A percentile compares a stretch with the other conserved stretches of the same genome.
These are phyloP conservation scores for Eudyptes chrysolophus DNA, from an alignment of 2,113 vertebrate genomes.

Conservation along the genomic window DNA sequence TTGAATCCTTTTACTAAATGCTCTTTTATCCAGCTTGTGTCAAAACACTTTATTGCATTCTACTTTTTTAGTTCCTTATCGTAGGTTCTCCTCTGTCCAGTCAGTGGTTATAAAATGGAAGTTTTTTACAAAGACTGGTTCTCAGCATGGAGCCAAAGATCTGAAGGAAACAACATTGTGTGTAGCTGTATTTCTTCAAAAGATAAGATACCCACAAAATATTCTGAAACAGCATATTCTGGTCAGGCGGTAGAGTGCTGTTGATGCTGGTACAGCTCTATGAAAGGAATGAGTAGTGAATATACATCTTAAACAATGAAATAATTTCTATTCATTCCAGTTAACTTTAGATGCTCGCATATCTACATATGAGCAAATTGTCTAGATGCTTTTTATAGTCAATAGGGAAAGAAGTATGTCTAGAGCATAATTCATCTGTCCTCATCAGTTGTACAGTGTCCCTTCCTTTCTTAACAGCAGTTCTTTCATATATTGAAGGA, in stretches of 20 bases:
- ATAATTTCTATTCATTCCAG: neutral
- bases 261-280: neutral
- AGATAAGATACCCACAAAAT: neutral
- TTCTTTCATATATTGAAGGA: neutral
- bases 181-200: neutral
- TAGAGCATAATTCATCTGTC: neutral
- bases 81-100: neutral
- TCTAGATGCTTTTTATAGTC: neutral
- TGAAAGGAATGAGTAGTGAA: neutral
- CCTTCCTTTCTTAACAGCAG: neutral
- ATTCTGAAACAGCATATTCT: neutral
- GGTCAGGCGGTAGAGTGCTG: fast-evolving
- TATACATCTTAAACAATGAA: neutral
- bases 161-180: neutral
- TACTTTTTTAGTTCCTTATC: neutral
- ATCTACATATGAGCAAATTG: neutral
- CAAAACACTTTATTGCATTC: neutral
- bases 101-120: neutral
- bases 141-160: neutral
- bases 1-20: neutral
- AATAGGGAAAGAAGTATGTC: neutral
- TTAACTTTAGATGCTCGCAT: neutral
- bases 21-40: neutral
- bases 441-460: neutral
- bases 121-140: neutral